Evolutionary conservation across 1,140 invertebrate species (phyloP).

Genomic region (Sarcophaga bullata): DNA sequence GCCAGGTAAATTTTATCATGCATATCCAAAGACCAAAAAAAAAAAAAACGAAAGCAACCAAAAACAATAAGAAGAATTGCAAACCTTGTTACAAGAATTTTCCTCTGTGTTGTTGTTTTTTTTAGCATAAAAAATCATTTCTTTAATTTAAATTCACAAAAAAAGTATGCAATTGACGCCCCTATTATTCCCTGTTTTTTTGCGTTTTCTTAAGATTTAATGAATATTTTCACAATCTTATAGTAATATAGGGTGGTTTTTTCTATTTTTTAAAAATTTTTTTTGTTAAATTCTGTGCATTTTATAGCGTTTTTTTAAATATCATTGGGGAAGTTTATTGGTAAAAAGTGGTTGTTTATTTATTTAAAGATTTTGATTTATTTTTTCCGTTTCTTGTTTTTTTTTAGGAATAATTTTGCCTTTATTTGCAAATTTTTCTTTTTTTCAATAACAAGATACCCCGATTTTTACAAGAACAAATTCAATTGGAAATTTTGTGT

Average conservation of each 20-base stretch:
- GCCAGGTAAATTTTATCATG: slow-evolving; percentile 29
- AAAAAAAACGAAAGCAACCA: not conserved
- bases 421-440: no score
- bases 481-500: not conserved
- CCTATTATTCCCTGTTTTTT: not conserved
- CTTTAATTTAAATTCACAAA: no score
- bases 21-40: not conserved
- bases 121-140: not conserved
- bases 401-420: slow-evolving; percentile 1
- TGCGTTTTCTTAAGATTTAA: not conserved
- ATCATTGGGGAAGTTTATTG: no score
- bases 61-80: no score
- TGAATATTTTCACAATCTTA: not conserved
- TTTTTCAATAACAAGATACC: no score
- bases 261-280: not conserved
- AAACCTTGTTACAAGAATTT: no score
- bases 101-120: no score
- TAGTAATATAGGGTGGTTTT: not conserved
- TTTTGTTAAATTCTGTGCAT: slow-evolving; percentile 8
- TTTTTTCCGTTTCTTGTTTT: not conserved
- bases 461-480: no score
- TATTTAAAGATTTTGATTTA: slow-evolving; percentile 18
- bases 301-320: slow-evolving; percentile 3
- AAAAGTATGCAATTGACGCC: slow-evolving; percentile 27
- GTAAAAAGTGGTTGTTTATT: slow-evolving; percentile 11